Evolutionary conservation across 2,797 vertebrate genomes (phyloP), one percentile per base, ranked within the genome.

Genomic region (Poeciliopsis gracilis): DNA sequence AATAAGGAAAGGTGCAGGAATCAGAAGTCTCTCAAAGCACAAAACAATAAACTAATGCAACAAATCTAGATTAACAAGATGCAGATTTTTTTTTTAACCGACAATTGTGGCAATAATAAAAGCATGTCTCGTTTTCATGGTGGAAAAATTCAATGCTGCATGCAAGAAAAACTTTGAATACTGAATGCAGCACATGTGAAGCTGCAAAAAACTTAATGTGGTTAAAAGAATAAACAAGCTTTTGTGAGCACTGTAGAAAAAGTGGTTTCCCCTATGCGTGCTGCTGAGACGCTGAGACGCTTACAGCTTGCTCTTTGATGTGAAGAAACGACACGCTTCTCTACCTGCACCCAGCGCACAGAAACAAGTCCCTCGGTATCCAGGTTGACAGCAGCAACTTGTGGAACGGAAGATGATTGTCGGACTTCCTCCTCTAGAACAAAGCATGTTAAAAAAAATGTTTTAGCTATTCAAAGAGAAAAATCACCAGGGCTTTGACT

Each of bases 261-360:
- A 51, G 61, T 38, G 69, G 66, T 66, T 83, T 76, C 51, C 36
- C 30, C 41, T 5, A 51, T 5, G 36, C 33, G 77, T 45, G 79
- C 18, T 8, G 81, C 33, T 16, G 80, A 82, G 75, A 85, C 46
- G 77, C n/a, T 55, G 81, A 81, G 28, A 53, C 77, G 61, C 73
- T 77, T 20, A 41, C 66, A 85, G 77, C 71, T 80, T 25, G 46
- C 33, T 45, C 82, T 92, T 87, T 89, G 72, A 91, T 90, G 88
- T 75, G 38, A 61, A 61, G 73, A 2, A 25, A 81, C 70, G 77
- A 57, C 83, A 75, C 82, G 77, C 78, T 23, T 79, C 92, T 89
- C 79, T 79, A 82, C 51, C 73, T 75, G 69, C 79, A 61, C 28
- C 25, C 18, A 2, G 25, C 25, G 4, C 82, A 78, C 59, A 63